Conservation (phyloP, 2,797 vertebrate species). For the Chromobotia macracanthus region DNA sequence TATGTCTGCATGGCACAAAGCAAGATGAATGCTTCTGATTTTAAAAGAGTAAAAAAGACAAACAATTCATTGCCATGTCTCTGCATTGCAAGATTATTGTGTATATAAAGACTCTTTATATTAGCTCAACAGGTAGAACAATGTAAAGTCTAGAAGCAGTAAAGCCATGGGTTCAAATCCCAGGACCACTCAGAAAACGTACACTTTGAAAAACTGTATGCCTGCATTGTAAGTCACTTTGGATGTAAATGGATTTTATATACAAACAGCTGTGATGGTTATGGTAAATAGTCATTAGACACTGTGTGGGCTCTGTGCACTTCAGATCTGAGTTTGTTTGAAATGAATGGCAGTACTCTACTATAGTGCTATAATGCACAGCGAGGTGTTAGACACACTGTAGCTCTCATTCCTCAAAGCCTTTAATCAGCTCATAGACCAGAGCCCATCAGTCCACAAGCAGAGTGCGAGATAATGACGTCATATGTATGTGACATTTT, state of each 20-base stretch:
- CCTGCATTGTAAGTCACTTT: too few species aligned
- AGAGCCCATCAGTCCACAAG: slow-evolving; percentile 42
- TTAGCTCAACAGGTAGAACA: too few species aligned
- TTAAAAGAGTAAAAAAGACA: background rate
- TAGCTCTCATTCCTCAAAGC: slow-evolving; percentile 33
- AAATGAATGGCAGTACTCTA: background rate
- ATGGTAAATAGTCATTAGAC: background rate
- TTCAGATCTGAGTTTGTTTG: background rate
- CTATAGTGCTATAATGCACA: background rate
- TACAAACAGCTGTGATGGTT: background rate
- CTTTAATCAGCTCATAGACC: slow-evolving; percentile 54
- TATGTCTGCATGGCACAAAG: too few species aligned
- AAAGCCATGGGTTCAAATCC: too few species aligned
- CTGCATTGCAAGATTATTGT: background rate
- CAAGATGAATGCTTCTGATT: background rate
- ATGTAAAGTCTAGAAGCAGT: too few species aligned
- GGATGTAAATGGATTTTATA: too few species aligned
- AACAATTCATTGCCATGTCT: background rate
- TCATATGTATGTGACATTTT: slow-evolving; percentile 43
- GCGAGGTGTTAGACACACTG: slow-evolving; percentile 43
- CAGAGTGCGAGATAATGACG: slow-evolving; percentile 38
- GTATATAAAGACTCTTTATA: too few species aligned
- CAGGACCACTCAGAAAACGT: too few species aligned
- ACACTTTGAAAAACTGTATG: too few species aligned
- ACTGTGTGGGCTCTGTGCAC: background rate